Conservation (phyloP, 2,797 vertebrate genomes). For the Karalla daura region DNA sequence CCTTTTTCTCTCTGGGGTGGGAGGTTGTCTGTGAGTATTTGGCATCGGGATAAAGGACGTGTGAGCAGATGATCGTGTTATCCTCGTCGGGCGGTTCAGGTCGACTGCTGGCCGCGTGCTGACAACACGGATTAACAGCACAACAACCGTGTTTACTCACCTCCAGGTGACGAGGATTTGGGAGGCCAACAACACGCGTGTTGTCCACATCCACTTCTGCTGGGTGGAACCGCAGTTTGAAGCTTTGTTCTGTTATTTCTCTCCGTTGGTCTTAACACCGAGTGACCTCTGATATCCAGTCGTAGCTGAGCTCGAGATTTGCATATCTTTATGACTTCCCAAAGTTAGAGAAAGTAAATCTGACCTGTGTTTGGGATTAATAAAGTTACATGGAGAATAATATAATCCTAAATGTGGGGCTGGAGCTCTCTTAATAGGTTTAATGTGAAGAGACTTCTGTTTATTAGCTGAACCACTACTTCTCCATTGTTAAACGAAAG, state of each 20-base stretch:
- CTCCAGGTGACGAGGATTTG: conserved; percentile 49
- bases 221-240: not conserved
- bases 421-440: not conserved
- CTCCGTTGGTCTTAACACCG: not conserved
- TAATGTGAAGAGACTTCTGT: not conserved
- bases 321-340: conserved; percentile 6
- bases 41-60: conserved; percentile 1
- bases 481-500: not conserved
- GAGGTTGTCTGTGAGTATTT: conserved; percentile 7
- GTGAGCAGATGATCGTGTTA: conserved; percentile 35
- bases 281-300: not conserved
- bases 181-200: conserved; percentile 19
- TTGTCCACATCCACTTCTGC: conserved; percentile 10
- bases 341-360: not conserved
- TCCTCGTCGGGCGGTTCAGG: conserved; percentile 21
- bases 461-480: too few relatives aligned
- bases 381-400: not conserved
- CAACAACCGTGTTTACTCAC: conserved; percentile 43
- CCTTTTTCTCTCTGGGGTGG: conserved; percentile 6
- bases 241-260: not conserved
- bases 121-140: conserved; percentile 44
- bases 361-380: not conserved
- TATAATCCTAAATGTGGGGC: not conserved
- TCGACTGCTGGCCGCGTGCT: conserved; percentile 20
- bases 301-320: conserved; percentile 1